Base-by-base conservation (phyloP, 2,113 vertebrate species). In the Amphiprion ocellaris region DNA sequence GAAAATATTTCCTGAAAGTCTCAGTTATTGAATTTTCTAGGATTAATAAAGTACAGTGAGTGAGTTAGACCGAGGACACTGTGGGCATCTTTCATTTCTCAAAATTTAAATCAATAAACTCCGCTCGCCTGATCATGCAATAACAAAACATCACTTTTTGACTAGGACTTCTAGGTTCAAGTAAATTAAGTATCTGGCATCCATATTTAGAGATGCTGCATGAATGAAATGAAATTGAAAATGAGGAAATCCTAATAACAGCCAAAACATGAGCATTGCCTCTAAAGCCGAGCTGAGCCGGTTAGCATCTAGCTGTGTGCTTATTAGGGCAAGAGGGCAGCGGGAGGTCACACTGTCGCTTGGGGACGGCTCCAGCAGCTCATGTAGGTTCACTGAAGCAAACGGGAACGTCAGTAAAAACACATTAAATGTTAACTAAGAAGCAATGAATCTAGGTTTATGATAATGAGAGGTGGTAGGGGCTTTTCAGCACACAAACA, bases 301-400 rank as follows among this genome's bases (percentile, higher is more conserved):
- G 82, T 85, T 87, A 79, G 78, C 77, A 74, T 88, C 80, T 78
- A 56, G 56, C 72, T 53, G 79, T 76, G 87, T 72, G 81, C 83
- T 85, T 83, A 91, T 80, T 81, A 86, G 85, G 84, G 80, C 67
- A 80, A 12, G 72, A 72, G 90, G 79, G 56, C 83, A 87, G 9
- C 2, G 21, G 23, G 83, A 86, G 87, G 88, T 87, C 88, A 91
- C 4, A 1, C 50, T 59, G 60, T 47, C 23, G 9, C 79, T 61
- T 7, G 49, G 77, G 81, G 58, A 58, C 46, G 62, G 55, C 64
- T 71, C n/a, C 64, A 56, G 74, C 74, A 74, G 69, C 67, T 71
- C 55, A 56, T 64, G 65, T 52, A 30, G 49, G 71, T 81, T 83
- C 78, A 83, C 46, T 74, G 53, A 64, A 62, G 72, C 66, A 79